These are phyloP conservation scores for Lepidochitona cinerea DNA, from an alignment of 2,888 invertebrate species.

Conservation along the genomic window DNA sequence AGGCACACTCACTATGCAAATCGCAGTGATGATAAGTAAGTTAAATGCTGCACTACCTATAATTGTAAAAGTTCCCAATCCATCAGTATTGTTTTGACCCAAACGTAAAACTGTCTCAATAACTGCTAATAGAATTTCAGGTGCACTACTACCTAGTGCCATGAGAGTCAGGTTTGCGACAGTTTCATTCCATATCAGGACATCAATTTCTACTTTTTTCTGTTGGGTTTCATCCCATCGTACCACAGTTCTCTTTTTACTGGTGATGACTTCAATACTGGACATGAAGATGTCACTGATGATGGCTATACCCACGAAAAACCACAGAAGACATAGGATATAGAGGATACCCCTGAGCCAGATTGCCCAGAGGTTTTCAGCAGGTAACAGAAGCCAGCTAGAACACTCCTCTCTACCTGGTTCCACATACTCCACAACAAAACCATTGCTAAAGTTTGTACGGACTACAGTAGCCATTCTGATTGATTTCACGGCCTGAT, in stretches of 20 bases:
- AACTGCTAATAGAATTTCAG: conserved; percentile 64
- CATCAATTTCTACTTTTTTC: conserved; percentile 56
- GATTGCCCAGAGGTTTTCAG: conserved; percentile 64
- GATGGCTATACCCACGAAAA: conserved; percentile 66
- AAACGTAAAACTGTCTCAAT: conserved; percentile 47
- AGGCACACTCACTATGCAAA: conserved; percentile 62
- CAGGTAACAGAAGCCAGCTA: conserved; percentile 64
- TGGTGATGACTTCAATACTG: conserved; percentile 67
- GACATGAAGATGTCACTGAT: conserved; percentile 67
- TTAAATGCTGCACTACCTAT: conserved; percentile 69
- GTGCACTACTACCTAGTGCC: conserved; percentile 67
- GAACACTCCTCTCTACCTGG: conserved; percentile 41
- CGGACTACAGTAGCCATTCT: background rate
- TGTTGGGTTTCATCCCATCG: conserved; percentile 61
- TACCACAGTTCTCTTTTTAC: conserved; percentile 58
- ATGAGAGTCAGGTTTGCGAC: conserved; percentile 68
- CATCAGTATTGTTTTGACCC: conserved; percentile 36
- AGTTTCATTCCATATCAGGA: conserved; percentile 68
- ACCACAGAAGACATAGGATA: conserved; percentile 58
- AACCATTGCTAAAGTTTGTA: conserved; percentile 51
- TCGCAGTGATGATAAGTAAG: conserved; percentile 64
- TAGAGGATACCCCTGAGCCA: conserved; percentile 61
- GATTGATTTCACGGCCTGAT: too few species aligned
- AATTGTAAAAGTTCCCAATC: conserved; percentile 66
- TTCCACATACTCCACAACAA: conserved; percentile 51